These are phyloP conservation scores for Aphis gossypii DNA, from an alignment of 1,140 invertebrate species.

Conservation along the genomic window DNA sequence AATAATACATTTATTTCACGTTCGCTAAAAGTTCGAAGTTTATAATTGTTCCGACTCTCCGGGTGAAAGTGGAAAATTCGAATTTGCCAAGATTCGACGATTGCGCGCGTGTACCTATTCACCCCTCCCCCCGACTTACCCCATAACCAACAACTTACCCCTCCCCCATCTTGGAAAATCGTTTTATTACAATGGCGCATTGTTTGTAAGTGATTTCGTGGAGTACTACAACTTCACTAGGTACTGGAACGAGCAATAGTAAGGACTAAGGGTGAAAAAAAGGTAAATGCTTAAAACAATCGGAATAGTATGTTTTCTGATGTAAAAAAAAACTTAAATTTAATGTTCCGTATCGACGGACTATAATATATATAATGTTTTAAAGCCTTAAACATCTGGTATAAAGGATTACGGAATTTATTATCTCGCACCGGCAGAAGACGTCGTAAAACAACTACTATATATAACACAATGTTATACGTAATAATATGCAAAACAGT, in stretches of 20 bases:
- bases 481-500: conserved; percentile 41
- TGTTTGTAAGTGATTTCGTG: background rate
- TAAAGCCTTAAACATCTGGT: conserved; percentile 41
- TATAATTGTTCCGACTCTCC: conserved; percentile 31
- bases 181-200: background rate
- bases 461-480: background rate
- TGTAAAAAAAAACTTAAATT: conserved; percentile 6
- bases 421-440: conserved; percentile 34
- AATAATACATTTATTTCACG: conserved; percentile 42
- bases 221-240: background rate
- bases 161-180: background rate
- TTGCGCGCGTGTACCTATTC: background rate
- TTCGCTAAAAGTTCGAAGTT: conserved; percentile 53
- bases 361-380: background rate
- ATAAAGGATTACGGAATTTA: conserved; percentile 44
- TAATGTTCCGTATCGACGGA: conserved; percentile 6
- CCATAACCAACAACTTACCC: too few relatives aligned
- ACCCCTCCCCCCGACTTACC: too few relatives aligned
- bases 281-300: background rate
- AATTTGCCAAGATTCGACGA: conserved; percentile 28
- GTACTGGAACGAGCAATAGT: background rate
- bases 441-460: conserved; percentile 39
- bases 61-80: conserved; percentile 21
- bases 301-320: background rate
- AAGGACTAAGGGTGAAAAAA: background rate